Percentiles rank a stretch among this genome's conserved stretches.
Evolutionary conservation across 2,888 invertebrate species (phyloP).

Genomic region (Erynnis tages): DNA sequence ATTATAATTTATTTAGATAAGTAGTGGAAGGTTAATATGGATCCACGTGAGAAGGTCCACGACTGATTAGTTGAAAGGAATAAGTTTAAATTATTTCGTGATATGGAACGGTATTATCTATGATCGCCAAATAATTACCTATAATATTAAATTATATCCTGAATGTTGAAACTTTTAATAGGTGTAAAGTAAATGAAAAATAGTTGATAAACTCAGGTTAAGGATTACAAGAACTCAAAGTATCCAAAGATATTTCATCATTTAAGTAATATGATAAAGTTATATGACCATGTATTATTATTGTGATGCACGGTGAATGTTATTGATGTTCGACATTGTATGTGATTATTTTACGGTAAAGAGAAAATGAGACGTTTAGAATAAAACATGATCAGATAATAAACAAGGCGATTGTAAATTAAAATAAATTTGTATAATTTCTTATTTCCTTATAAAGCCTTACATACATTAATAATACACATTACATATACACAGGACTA

Average conservation of each 20-base stretch:
- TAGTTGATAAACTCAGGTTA: constrained; percentile 38
- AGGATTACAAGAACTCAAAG: constrained; percentile 37
- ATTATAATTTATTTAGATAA: constrained; percentile 78
- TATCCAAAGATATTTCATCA: constrained; percentile 44
- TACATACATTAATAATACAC: not conserved
- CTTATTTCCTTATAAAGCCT: constrained; percentile 16
- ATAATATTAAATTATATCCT: constrained; percentile 62
- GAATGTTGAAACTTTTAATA: constrained; percentile 69
- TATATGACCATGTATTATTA: constrained; percentile 39
- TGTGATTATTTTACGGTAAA: constrained; percentile 72
- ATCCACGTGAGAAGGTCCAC: constrained; percentile 70
- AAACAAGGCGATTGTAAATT: constrained; percentile 70
- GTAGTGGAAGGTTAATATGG: constrained; percentile 75
- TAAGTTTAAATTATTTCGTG: constrained; percentile 75
- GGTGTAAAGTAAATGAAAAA: constrained; percentile 52
- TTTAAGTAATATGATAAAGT: constrained; percentile 34
- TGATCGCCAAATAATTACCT: constrained; percentile 79
- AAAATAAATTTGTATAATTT: constrained; percentile 56
- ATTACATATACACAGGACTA: not conserved
- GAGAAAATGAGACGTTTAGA: constrained; percentile 61
- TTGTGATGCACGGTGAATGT: constrained; percentile 64
- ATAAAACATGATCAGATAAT: constrained; percentile 63
- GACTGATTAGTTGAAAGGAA: constrained; percentile 79
- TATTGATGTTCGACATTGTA: constrained; percentile 70
- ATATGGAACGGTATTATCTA: constrained; percentile 73